phyloP scores from a whole-genome alignment of 1,140 invertebrate genomes.

The Pogonomyrmex californicus region DNA sequence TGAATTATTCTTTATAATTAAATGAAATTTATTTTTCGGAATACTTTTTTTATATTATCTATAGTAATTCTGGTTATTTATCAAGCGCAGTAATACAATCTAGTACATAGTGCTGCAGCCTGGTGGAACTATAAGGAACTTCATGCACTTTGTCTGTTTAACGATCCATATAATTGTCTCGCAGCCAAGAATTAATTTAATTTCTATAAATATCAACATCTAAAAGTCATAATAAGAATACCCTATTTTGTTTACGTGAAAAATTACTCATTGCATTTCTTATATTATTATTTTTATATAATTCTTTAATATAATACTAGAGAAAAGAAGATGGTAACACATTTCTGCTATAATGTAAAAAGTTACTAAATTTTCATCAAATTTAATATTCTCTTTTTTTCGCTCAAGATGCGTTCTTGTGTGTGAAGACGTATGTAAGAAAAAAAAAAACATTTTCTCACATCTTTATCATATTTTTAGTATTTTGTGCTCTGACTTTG shows the following conservation, averaged over 20 bases:
- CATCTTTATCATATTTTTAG: not conserved
- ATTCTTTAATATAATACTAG: no score
- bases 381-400: not conserved
- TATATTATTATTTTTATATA: no score
- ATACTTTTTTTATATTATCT: not conserved
- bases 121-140: constrained; percentile 23
- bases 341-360: not conserved
- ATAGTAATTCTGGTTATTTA: constrained; percentile 4
- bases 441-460: not conserved
- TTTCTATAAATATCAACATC: not conserved
- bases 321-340: not conserved
- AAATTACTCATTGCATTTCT: no score
- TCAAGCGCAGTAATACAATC: not conserved
- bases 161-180: not conserved
- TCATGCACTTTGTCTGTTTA: constrained; percentile 4
- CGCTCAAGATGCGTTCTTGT: not conserved
- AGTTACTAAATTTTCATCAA: not conserved
- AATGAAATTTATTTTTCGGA: not conserved
- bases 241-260: not conserved
- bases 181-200: not conserved
- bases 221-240: not conserved
- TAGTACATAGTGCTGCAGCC: constrained; percentile 11
- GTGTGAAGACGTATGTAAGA: not conserved
- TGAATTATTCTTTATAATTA: not conserved
- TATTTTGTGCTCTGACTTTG: not conserved